Base-by-base conservation (phyloP, 2,113 vertebrate species). In the Recurvirostra avosetta region DNA sequence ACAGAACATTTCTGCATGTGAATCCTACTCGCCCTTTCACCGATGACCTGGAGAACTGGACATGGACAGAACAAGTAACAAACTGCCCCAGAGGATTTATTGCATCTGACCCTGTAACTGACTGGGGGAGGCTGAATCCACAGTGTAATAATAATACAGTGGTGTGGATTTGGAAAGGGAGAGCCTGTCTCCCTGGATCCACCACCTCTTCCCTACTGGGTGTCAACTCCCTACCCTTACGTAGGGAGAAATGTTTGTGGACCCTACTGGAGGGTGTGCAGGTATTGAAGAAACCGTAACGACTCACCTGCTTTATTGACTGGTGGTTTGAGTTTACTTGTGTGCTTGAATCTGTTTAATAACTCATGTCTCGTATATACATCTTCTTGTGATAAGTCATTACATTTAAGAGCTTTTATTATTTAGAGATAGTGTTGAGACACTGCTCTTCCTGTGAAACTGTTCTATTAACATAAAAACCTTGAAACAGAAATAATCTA, bases 341-440 rank as follows among this genome's bases (percentile, higher is more conserved):
- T 95, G 91, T 95, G 95, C 92, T 94, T 92, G 43, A 91, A 90
- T 93, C 70, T 95, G 77, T 96, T 97, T 86, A 96, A 78, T 96
- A 87, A 97, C 97, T 97, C 25, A 55, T 94, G 96, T 97, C 94
- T 94, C 92, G 59, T 93, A 82, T 86, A 66, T 88, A 81, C 95
- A 95, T 96, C 91, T 96, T 94, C 97, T 98, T 98, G 90, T 97
- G 94, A 96, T 65, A 93, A 98, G 97, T 96, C 94, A 96, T 96
- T 97, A 91, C 53, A 6, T 75, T 88, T 90, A 96, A 97, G 92
- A 96, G 87, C 41, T 95, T 94, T 95, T 96, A 63, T 96, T 97
- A 65, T 52, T 94, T 94, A 96, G 97, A 92, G 50, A 65, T 72
- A 94, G 78, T 94, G 79, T 94, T 97, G 98, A 97, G 96, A 96